Evolutionary conservation across 1,140 invertebrate genomes (phyloP).

Genomic region (Drosophila ogumai): DNA sequence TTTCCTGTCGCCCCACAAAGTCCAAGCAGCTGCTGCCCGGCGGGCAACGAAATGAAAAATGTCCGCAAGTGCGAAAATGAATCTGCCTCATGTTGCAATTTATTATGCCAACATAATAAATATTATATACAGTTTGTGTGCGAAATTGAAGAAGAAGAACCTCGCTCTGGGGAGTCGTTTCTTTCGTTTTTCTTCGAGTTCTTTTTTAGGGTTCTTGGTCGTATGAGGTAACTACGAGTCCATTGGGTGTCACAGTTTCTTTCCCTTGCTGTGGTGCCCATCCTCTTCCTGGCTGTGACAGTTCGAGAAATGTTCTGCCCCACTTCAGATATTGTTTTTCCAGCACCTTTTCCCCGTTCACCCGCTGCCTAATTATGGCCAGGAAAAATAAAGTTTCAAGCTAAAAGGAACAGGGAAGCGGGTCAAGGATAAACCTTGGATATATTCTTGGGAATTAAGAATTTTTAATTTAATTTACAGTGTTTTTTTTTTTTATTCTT

Average conservation of each 20-base stretch:
- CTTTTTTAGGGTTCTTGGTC: constrained; percentile 7
- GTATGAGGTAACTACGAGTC: constrained; percentile 30
- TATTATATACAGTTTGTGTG: constrained; percentile 80
- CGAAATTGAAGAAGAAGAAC: constrained; percentile 55
- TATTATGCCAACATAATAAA: constrained; percentile 83
- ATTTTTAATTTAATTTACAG: too few species aligned
- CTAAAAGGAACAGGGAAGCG: constrained; percentile 14
- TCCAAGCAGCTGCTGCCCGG: constrained; percentile 67
- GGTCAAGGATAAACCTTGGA: not conserved
- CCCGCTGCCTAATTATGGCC: constrained; percentile 57
- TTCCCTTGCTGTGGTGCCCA: constrained; percentile 3
- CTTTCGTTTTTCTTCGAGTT: constrained; percentile 2
- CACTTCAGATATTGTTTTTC: constrained; percentile 22
- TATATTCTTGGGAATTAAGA: too few species aligned
- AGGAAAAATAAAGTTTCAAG: constrained; percentile 39
- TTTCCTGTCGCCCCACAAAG: constrained; percentile 23
- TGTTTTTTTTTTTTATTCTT: too few species aligned
- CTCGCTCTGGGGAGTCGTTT: constrained; percentile 24
- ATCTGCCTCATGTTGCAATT: constrained; percentile 83
- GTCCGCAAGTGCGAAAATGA: constrained; percentile 82
- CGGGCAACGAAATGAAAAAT: constrained; percentile 76
- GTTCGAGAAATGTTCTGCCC: constrained; percentile 61
- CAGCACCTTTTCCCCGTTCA: not conserved
- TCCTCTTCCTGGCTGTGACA: constrained; percentile 43
- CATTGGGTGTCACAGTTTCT: constrained; percentile 43